These are phyloP conservation scores for Pachycephus smyrnensis DNA, from an alignment of 2,888 invertebrate species.

Conservation along the genomic window DNA sequence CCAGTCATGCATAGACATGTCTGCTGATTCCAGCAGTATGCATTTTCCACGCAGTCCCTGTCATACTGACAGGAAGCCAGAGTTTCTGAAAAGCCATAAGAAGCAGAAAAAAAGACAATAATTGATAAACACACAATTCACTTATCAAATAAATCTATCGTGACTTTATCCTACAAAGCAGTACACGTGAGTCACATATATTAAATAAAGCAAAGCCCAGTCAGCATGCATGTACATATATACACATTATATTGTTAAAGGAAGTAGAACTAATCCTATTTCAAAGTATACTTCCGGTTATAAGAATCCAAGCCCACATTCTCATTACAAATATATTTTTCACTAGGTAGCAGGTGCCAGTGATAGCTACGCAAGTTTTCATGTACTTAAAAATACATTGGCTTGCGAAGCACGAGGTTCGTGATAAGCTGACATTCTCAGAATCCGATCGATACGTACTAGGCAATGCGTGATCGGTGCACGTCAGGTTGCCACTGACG, in stretches of 20 bases:
- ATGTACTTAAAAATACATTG: not conserved
- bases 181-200: not conserved
- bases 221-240: no score
- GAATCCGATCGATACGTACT: not conserved
- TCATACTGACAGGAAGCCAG: constrained; percentile 46
- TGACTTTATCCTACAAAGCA: not conserved
- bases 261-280: not conserved
- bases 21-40: constrained; percentile 50
- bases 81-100: constrained; percentile 43
- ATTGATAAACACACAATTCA: not conserved
- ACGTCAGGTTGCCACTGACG: not conserved
- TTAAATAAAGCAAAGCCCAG: not conserved
- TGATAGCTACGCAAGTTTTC: no score
- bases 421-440: not conserved
- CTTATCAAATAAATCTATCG: not conserved
- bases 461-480: not conserved
- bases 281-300: not conserved
- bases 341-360: not conserved
- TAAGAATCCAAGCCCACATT: not conserved
- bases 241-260: not conserved
- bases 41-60: constrained; percentile 52
- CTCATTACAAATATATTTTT: not conserved
- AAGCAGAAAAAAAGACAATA: constrained; percentile 5
- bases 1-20: constrained; percentile 65
- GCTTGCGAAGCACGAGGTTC: not conserved